These are phyloP conservation scores for Prenolepis imparis DNA, from an alignment of 2,888 invertebrate species.

Conservation along the genomic window DNA sequence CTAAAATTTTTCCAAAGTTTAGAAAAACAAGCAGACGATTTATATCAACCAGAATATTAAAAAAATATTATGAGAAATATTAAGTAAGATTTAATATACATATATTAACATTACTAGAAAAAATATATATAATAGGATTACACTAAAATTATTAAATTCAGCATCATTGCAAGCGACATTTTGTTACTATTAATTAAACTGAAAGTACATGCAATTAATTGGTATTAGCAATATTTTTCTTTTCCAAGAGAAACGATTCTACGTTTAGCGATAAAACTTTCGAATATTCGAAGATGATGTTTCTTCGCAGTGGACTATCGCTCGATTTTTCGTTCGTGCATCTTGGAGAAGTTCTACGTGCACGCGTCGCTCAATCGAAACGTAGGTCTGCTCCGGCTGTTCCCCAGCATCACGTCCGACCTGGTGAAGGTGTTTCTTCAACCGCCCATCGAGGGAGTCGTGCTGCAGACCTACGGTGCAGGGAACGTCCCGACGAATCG, in stretches of 20 bases:
- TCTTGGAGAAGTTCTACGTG: constrained; percentile 90
- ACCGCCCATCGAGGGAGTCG: constrained; percentile 93
- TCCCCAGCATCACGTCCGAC: constrained; percentile 95
- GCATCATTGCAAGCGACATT: background rate
- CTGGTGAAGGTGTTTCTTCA: constrained; percentile 91
- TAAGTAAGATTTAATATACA: too few species aligned
- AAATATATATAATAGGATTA: too few species aligned
- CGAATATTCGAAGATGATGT: background rate
- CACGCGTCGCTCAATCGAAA: constrained; percentile 92
- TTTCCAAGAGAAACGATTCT: background rate
- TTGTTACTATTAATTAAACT: background rate
- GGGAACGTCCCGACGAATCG: constrained; percentile 97
- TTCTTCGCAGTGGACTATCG: constrained; percentile 89
- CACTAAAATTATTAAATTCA: background rate
- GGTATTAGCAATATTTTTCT: background rate
- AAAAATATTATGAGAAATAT: too few species aligned
- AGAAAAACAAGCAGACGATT: background rate
- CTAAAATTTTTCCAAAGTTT: background rate
- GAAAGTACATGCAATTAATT: background rate
- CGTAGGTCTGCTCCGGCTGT: constrained; percentile 95
- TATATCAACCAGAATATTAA: background rate
- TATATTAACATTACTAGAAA: too few species aligned
- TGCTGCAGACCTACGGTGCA: constrained; percentile 96
- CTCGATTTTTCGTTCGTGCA: constrained; percentile 89
- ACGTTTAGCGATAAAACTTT: background rate